Conservation (phyloP, 1,140 invertebrate species). For the Dermatophagoides farinae region DNA sequence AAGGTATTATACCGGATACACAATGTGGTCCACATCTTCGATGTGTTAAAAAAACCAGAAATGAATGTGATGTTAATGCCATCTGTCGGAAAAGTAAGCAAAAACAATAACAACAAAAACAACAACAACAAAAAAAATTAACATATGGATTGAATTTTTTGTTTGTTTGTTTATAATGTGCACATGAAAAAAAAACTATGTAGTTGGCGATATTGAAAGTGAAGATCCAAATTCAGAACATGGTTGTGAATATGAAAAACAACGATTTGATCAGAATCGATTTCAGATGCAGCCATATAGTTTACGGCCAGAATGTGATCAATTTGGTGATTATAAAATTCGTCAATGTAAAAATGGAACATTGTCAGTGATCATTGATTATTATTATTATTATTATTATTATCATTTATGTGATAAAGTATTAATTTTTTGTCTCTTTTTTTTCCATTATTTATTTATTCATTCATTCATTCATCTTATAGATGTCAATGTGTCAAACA, state of each 20-base stretch:
- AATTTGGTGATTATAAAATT: slow-evolving; percentile 13
- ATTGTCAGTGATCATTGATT: slow-evolving; percentile 5
- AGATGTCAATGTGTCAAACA: slow-evolving; percentile 17
- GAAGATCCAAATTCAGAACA: not conserved
- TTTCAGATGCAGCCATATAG: not conserved
- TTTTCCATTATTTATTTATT: not conserved
- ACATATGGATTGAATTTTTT: not conserved
- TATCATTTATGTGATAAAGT: not conserved
- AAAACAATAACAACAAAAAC: not conserved
- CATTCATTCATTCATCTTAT: not conserved
- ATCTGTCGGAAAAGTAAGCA: not conserved
- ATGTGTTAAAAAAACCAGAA: not conserved
- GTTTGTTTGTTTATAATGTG: not conserved
- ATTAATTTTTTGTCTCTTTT: not conserved
- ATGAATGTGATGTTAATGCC: not conserved
- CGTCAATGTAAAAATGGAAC: slow-evolving; percentile 9
- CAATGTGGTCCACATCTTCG: slow-evolving; percentile 11
- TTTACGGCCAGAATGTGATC: slow-evolving; percentile 11
- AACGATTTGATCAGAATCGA: not conserved
- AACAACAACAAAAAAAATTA: not conserved
- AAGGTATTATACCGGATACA: not conserved
- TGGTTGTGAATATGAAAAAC: not conserved
- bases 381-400: not conserved
- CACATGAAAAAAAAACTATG: not conserved
- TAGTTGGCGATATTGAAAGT: too few species aligned